Evolutionary conservation across 2,113 vertebrate genomes (phyloP).

Genomic region (Cettia cetti): DNA sequence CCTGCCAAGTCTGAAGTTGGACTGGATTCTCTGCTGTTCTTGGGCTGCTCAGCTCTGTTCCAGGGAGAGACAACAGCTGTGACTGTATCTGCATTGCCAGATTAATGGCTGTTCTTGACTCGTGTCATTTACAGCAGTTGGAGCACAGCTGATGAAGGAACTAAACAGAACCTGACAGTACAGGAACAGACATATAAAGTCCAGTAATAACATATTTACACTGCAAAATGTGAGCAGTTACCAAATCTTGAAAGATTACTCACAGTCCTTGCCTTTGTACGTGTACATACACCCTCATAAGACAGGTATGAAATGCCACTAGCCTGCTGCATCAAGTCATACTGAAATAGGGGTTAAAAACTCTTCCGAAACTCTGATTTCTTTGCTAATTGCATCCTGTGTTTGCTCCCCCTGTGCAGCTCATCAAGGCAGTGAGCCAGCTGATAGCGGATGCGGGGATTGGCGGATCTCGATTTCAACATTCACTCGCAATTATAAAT

Average conservation of each 20-base stretch:
- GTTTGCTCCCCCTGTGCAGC: slow-evolving; percentile 67
- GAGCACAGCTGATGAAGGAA: not conserved
- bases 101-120: not conserved
- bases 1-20: not conserved
- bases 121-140: not conserved
- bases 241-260: not conserved
- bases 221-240: not conserved
- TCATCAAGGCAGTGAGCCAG: slow-evolving; percentile 98
- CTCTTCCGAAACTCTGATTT: not conserved
- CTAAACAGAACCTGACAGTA: not conserved
- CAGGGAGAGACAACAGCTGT: not conserved
- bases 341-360: not conserved
- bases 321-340: not conserved
- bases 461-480: slow-evolving; percentile 94
- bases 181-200: not conserved
- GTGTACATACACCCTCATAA: not conserved
- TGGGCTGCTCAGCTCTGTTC: not conserved
- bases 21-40: not conserved
- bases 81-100: not conserved
- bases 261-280: not conserved
- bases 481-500: slow-evolving; percentile 96
- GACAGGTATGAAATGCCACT: not conserved
- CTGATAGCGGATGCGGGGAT: slow-evolving; percentile 96
- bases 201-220: not conserved
- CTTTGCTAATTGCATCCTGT: not conserved